Evolutionary conservation across 2,797 vertebrate species (phyloP).

Genomic region (Trachurus trachurus): DNA sequence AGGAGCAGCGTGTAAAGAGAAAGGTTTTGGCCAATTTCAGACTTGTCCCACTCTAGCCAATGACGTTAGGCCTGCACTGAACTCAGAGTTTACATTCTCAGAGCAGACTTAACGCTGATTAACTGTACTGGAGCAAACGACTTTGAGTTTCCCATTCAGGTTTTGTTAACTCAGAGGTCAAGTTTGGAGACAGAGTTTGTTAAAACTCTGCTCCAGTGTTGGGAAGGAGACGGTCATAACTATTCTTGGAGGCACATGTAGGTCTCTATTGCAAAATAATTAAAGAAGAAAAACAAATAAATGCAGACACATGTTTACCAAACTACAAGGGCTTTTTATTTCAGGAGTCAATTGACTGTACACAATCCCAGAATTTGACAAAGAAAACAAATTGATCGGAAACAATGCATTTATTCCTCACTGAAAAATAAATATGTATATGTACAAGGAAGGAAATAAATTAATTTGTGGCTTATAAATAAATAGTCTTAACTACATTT

Average conservation of each 20-base stretch:
- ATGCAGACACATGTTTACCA: not conserved
- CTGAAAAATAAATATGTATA: conserved; percentile 66
- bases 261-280: not conserved
- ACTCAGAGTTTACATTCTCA: too few species aligned
- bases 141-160: too few species aligned
- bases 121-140: too few species aligned
- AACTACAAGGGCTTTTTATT: conserved; percentile 43
- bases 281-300: too few species aligned
- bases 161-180: too few species aligned
- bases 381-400: conserved; percentile 12
- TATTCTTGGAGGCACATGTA: not conserved
- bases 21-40: too few species aligned
- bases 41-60: too few species aligned
- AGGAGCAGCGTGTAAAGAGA: too few species aligned
- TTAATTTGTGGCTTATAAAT: conserved; percentile 62
- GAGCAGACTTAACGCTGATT: too few species aligned
- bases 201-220: too few species aligned
- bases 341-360: conserved; percentile 2
- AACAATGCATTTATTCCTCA: conserved; percentile 13
- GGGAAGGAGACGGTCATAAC: not conserved
- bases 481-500: conserved; percentile 50
- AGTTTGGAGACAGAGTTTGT: too few species aligned
- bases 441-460: conserved; percentile 67
- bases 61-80: too few species aligned
- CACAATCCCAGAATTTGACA: not conserved